A percentile compares a stretch with the other conserved stretches of the same genome.
These are phyloP conservation scores for Zhengitettix transpicula DNA, from an alignment of 2,888 invertebrate species.

Conservation along the genomic window DNA sequence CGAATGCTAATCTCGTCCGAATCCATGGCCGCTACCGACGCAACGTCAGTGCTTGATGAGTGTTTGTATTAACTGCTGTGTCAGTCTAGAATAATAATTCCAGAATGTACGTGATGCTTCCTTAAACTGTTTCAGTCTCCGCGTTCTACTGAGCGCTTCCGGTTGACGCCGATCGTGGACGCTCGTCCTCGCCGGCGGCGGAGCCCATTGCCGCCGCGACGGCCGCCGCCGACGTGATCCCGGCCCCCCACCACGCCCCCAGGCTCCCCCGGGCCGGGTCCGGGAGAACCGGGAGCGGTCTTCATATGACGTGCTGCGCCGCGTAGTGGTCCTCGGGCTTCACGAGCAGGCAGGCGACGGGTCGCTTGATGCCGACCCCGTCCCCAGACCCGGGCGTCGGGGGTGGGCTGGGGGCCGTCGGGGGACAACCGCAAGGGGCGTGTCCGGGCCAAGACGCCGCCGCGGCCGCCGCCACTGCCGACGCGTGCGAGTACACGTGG, in stretches of 20 bases:
- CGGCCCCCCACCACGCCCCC: constrained; percentile 7
- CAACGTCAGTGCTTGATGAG: no score
- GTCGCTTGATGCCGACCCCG: constrained; percentile 26
- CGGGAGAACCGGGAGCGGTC: constrained; percentile 68
- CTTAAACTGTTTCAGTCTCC: no score
- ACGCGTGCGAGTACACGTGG: constrained; percentile 33
- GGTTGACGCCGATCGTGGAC: constrained; percentile 5
- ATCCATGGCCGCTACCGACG: no score
- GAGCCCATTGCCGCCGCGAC: constrained; percentile 24
- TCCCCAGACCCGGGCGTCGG: not conserved
- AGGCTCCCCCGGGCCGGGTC: constrained; percentile 39
- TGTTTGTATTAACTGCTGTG: no score
- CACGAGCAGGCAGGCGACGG: constrained; percentile 45
- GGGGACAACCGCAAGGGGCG: constrained; percentile 15
- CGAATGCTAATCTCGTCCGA: no score
- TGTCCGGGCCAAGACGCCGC: constrained; percentile 23
- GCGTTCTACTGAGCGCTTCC: no score
- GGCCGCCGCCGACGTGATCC: constrained; percentile 25
- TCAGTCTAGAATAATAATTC: no score
- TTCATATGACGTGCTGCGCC: constrained; percentile 57
- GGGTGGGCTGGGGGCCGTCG: constrained; percentile 11
- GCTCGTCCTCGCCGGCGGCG: constrained; percentile 19
- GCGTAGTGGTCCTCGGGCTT: constrained; percentile 30
- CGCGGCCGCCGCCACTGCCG: constrained; percentile 16
- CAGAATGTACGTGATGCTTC: no score